A percentile compares a stretch with the other conserved stretches of the same genome.
phyloP scores from a whole-genome alignment of 2,888 invertebrate genomes.

The Dasypolia templi region DNA sequence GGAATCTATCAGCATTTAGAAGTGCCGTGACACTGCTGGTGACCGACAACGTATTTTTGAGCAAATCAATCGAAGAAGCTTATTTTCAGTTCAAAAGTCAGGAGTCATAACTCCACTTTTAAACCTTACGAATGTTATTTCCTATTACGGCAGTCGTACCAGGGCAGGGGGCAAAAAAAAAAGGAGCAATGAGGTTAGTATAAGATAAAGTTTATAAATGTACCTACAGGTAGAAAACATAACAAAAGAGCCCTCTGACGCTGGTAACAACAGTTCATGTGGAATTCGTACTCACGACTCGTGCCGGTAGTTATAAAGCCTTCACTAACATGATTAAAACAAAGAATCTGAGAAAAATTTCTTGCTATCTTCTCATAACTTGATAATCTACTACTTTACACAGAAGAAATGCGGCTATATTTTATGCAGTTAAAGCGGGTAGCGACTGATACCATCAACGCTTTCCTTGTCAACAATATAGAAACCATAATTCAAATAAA shows the following conservation, averaged over 20 bases:
- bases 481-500: constrained; percentile 50
- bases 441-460: constrained; percentile 43
- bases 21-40: neutral
- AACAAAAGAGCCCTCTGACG: too few species aligned
- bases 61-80: neutral
- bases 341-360: neutral
- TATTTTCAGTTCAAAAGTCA: too few species aligned
- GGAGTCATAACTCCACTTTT: too few species aligned
- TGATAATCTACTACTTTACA: neutral
- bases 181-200: too few species aligned
- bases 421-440: constrained; percentile 13
- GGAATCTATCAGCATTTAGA: neutral
- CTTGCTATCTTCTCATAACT: neutral
- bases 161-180: too few species aligned
- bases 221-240: too few species aligned
- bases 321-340: neutral
- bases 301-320: too few species aligned
- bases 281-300: too few species aligned
- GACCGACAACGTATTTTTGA: neutral
- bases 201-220: too few species aligned
- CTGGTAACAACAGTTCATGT: too few species aligned
- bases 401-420: constrained; percentile 26
- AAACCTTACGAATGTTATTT: too few species aligned
- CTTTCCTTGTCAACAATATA: constrained; percentile 31
- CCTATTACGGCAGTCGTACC: too few species aligned